Conservation (phyloP, 2,113 vertebrate species). For the Sturnus vulgaris region DNA sequence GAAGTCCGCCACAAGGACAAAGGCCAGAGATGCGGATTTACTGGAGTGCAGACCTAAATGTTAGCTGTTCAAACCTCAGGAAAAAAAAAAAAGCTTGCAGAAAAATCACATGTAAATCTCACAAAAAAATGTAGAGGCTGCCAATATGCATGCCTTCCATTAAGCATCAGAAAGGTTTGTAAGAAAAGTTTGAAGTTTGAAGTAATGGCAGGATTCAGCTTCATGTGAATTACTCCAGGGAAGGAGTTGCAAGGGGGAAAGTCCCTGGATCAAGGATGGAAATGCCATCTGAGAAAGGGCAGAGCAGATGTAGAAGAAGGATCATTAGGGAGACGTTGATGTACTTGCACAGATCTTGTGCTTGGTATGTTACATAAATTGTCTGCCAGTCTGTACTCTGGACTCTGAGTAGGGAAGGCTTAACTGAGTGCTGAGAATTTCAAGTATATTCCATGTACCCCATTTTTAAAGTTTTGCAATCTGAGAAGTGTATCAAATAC, state of each 20-base stretch:
- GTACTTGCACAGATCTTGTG: background rate
- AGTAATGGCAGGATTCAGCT: background rate
- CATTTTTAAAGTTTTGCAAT: background rate
- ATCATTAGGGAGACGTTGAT: background rate
- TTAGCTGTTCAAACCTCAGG: background rate
- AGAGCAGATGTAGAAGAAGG: background rate
- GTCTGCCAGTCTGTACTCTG: background rate
- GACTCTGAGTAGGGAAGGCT: background rate
- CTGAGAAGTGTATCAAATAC: background rate
- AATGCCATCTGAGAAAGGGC: background rate
- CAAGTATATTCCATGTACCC: background rate
- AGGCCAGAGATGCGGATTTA: background rate
- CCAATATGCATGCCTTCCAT: background rate
- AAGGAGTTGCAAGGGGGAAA: background rate
- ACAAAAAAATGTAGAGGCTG: background rate
- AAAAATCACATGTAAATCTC: background rate
- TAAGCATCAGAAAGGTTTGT: background rate
- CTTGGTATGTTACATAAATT: background rate
- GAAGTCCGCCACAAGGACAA: background rate
- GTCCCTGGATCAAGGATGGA: background rate
- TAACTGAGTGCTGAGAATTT: background rate
- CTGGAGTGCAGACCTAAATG: background rate
- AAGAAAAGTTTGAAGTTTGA: background rate
- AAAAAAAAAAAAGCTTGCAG: background rate
- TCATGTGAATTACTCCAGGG: background rate